phyloP scores from a whole-genome alignment of 2,888 invertebrate species.

The Suillia variegata region DNA sequence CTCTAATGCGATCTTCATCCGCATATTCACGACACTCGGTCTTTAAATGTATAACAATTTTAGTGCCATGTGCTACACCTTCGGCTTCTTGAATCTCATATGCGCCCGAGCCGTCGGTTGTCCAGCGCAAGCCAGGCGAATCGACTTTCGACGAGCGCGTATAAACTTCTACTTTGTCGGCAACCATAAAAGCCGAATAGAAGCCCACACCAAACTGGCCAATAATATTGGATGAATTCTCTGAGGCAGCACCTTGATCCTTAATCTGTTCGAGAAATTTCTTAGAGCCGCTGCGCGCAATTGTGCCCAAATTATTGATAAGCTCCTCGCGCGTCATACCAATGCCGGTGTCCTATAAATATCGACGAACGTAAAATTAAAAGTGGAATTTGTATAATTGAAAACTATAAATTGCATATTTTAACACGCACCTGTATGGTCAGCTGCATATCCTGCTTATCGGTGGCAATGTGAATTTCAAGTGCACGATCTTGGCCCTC shows the following conservation, averaged over 20 bases:
- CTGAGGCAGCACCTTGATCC: slow-evolving; percentile 67
- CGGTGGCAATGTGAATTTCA: slow-evolving; percentile 87
- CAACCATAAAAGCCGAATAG: slow-evolving; percentile 97
- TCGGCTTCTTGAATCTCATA: slow-evolving; percentile 89
- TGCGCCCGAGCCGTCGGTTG: slow-evolving; percentile 86
- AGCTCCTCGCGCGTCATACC: slow-evolving; percentile 96
- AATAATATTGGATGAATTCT: slow-evolving; percentile 78
- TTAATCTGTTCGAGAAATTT: slow-evolving; percentile 86
- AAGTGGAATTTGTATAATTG: background rate
- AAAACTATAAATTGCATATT: background rate
- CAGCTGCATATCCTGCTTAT: slow-evolving; percentile 83
- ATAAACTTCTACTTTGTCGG: slow-evolving; percentile 90
- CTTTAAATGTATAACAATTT: slow-evolving; percentile 89
- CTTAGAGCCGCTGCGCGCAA: slow-evolving; percentile 95
- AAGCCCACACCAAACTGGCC: slow-evolving; percentile 99
- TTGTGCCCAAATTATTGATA: slow-evolving; percentile 89
- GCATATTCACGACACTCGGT: slow-evolving; percentile 87
- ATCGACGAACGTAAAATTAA: slow-evolving; percentile 28
- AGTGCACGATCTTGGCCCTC: slow-evolving; percentile 70
- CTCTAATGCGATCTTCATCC: slow-evolving; percentile 81
- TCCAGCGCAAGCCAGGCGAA: slow-evolving; percentile 82
- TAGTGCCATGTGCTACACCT: slow-evolving; percentile 86
- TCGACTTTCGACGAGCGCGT: slow-evolving; percentile 73
- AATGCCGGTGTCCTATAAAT: slow-evolving; percentile 83
- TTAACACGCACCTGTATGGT: slow-evolving; percentile 81